phyloP scores from a whole-genome alignment of 2,113 vertebrate species.

The Oryzias celebensis region DNA sequence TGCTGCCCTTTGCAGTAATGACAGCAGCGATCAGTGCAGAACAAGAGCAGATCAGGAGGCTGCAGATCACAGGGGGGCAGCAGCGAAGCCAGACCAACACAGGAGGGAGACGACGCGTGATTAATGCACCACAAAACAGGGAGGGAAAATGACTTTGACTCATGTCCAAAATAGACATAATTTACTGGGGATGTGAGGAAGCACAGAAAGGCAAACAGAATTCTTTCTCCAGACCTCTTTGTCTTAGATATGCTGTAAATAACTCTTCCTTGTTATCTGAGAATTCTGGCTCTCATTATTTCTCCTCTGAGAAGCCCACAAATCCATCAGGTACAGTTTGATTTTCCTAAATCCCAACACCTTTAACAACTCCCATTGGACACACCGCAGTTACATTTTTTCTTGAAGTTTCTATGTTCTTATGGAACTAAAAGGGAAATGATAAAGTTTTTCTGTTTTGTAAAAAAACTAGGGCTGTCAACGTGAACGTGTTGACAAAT shows the following conservation, averaged over 20 bases:
- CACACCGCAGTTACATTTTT: no score
- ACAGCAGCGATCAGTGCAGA: conserved; percentile 48
- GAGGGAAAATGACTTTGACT: conserved; percentile 1
- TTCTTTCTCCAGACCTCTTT: neutral
- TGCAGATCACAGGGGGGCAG: conserved; percentile 31
- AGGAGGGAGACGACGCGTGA: conserved; percentile 29
- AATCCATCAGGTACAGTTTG: neutral
- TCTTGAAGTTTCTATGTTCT: no score
- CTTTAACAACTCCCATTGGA: no score
- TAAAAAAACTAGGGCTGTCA: no score
- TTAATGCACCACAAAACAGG: conserved; percentile 26
- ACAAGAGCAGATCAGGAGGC: conserved; percentile 57
- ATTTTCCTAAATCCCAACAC: no score
- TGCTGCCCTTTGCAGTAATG: conserved; percentile 48
- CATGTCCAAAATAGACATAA: conserved; percentile 32
- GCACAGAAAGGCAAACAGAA: conserved; percentile 20
- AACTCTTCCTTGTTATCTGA: conserved; percentile 7
- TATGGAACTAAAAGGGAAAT: no score
- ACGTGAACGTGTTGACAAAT: no score
- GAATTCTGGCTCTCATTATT: neutral
- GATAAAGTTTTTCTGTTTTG: no score
- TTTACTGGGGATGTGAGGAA: conserved; percentile 40
- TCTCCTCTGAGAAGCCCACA: conserved; percentile 2
- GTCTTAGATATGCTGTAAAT: conserved; percentile 7
- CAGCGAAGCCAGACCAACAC: conserved; percentile 15